Conservation (phyloP, 2,888 invertebrate genomes). For the Lasiommata megera region DNA sequence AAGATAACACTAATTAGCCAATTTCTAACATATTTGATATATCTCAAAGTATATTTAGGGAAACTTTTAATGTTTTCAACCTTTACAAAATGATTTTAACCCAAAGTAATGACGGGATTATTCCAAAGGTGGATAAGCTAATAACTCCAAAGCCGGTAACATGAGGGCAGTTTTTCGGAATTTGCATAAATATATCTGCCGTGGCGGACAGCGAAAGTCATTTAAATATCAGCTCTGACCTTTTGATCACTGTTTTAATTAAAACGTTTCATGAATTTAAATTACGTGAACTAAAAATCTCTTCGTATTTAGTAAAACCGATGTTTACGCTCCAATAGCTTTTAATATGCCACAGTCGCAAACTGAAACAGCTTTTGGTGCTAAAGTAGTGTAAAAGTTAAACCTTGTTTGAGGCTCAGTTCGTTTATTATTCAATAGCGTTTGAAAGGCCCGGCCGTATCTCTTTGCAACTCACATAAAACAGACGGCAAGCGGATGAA, state of each 20-base stretch:
- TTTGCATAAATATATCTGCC: background rate
- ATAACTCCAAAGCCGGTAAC: background rate
- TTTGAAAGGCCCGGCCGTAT: constrained; percentile 19
- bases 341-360: background rate
- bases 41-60: too few relatives aligned
- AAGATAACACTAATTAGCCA: too few relatives aligned
- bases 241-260: constrained; percentile 4
- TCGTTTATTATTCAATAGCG: constrained; percentile 26
- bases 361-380: constrained; percentile 13
- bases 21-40: too few relatives aligned
- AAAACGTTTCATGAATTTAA: constrained; percentile 1
- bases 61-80: too few relatives aligned
- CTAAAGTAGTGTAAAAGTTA: constrained; percentile 26
- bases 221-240: background rate
- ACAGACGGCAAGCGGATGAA: constrained; percentile 8
- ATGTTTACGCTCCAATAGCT: background rate
- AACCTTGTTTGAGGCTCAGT: constrained; percentile 22
- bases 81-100: too few relatives aligned
- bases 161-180: constrained; percentile 3
- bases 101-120: background rate
- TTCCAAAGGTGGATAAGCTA: background rate
- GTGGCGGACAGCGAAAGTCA: background rate
- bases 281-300: background rate
- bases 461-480: constrained; percentile 17
- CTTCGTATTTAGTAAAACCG: background rate